Evolutionary conservation across 2,888 invertebrate genomes (phyloP), one percentile per base, ranked within the genome.

Genomic region (Dione vanillae): DNA sequence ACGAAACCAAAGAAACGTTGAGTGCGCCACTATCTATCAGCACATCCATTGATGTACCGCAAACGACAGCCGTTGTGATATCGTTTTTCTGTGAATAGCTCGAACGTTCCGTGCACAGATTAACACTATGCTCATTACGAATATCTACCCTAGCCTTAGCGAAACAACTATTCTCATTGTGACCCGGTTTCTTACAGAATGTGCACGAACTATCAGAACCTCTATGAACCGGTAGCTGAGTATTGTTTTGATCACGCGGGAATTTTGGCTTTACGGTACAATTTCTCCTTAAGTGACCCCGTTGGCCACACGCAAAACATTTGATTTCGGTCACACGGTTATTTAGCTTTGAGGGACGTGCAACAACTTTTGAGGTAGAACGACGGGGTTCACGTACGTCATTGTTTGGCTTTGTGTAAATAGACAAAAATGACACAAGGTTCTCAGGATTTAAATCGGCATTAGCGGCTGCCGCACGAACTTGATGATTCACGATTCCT

Each of bases 1-100:
- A 51, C 0, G 75, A 75, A 14, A 79, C 76, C 3, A 79, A 40
- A 0, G 78, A 77, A 0, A 77, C 52, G n/a, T n/a, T n/a, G n/a
- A n/a, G 37, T 1, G 71, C 45, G 35, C 71, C 71, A 35, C 68
- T 68, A 52, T 68, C 71, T 10, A 47, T 47, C n/a, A 47, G n/a
- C n/a, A 47, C 45, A 47, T 47, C 45, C 12, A n/a, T 47, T 12
- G 69, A 52, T 37, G 68, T 65, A 14, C 65, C 68, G n/a, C 58
- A 49, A 47, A 71, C 56, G n/a, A 71, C 66, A 16, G 66, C 69
- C 8, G 58, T 47, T 16, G 41, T 40, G 11, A 69, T 20, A 19
- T 69, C 69, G 27, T 16, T 45, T n/a, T 56, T 27, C 35, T 27
- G 16, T 19, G 11, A 41, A 40, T 16, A 10, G 45, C 27, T 10